Evolutionary conservation across 2,888 invertebrate genomes (phyloP).

Genomic region (Cheilosia urbana): DNA sequence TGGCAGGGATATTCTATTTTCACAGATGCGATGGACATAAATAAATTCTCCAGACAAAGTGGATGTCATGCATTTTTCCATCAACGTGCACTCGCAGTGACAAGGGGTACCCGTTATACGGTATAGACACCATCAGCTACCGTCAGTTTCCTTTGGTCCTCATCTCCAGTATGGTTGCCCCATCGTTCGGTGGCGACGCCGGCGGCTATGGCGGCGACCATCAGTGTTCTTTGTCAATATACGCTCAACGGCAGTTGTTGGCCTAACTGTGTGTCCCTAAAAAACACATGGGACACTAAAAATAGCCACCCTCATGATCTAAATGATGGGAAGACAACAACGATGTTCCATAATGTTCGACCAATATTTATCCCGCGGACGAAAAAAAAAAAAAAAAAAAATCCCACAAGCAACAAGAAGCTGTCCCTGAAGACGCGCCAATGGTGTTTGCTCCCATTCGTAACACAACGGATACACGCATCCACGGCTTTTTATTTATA

Average conservation of each 20-base stretch:
- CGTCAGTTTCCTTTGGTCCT: constrained; percentile 73
- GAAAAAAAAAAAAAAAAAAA: constrained; percentile 30
- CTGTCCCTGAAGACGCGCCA: constrained; percentile 65
- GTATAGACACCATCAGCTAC: constrained; percentile 49
- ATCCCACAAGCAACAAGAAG: constrained; percentile 37
- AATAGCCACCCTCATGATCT: constrained; percentile 76
- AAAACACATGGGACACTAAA: constrained; percentile 75
- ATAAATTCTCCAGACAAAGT: constrained; percentile 75
- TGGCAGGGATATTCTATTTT: constrained; percentile 73
- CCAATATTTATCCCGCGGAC: constrained; percentile 71
- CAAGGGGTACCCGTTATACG: constrained; percentile 52
- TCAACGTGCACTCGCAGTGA: constrained; percentile 72
- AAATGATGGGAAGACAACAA: constrained; percentile 75
- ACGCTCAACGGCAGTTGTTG: constrained; percentile 61
- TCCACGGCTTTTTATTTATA: constrained; percentile 71
- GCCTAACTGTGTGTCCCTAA: constrained; percentile 75
- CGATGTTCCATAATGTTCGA: constrained; percentile 71
- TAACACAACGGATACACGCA: constrained; percentile 75
- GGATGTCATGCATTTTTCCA: constrained; percentile 76
- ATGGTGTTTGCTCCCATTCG: constrained; percentile 75
- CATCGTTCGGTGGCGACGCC: constrained; percentile 12
- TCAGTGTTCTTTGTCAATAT: constrained; percentile 69
- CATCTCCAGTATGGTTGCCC: constrained; percentile 24
- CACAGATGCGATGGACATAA: constrained; percentile 75
- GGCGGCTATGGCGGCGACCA: constrained; percentile 32